Conservation (phyloP, 2,113 vertebrate species). For the Morone chrysops region DNA sequence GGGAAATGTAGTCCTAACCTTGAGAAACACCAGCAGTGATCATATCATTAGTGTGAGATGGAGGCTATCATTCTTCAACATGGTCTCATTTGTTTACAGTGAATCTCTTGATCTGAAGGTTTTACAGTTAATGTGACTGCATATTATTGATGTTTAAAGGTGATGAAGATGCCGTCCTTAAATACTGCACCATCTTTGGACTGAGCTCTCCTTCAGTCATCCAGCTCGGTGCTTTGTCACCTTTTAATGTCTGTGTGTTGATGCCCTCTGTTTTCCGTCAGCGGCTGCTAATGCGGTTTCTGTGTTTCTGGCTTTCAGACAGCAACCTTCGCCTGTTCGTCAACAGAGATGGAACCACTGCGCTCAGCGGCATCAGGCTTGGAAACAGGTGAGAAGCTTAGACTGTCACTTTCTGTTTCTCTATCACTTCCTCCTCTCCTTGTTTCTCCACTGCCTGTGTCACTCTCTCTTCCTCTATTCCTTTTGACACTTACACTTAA, state of each 20-base stretch:
- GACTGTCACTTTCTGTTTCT: background rate
- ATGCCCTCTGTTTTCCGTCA: conserved; percentile 1
- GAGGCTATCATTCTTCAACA: background rate
- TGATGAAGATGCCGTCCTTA: no score
- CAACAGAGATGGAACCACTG: conserved; percentile 93
- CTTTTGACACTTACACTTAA: background rate
- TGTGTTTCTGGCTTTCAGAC: conserved; percentile 81
- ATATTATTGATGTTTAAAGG: background rate
- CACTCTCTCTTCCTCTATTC: background rate
- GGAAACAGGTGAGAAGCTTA: conserved; percentile 88
- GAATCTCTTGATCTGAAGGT: background rate
- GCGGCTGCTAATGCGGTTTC: background rate
- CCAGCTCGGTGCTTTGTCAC: background rate
- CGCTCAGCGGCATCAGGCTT: conserved; percentile 92
- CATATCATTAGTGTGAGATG: background rate
- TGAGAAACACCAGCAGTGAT: background rate
- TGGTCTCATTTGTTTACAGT: background rate
- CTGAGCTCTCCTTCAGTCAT: background rate
- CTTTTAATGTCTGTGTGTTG: background rate
- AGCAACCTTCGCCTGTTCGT: conserved; percentile 96
- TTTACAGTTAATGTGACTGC: background rate
- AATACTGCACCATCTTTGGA: conserved; percentile 16
- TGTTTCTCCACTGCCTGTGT: background rate
- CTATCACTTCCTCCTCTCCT: background rate
- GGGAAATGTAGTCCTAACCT: background rate